Conservation (phyloP, 2,888 invertebrate species). For the Clunio marinus region DNA sequence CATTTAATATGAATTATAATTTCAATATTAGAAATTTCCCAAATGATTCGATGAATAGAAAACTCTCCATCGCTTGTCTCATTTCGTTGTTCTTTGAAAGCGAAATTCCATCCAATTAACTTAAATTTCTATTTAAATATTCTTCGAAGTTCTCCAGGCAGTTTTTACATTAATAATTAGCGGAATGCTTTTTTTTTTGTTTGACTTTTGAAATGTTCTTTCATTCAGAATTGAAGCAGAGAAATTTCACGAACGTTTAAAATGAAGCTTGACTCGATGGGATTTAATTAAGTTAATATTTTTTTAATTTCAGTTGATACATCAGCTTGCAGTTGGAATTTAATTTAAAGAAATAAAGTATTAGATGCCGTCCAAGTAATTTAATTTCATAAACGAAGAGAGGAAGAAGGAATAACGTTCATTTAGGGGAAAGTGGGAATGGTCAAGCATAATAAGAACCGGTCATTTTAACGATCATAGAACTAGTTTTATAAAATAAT, state of each 20-base stretch:
- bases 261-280: background rate
- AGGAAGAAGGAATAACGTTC: background rate
- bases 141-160: slow-evolving; percentile 27
- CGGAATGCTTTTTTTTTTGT: background rate
- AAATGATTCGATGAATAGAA: background rate
- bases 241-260: background rate
- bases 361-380: background rate
- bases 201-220: background rate
- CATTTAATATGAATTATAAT: background rate
- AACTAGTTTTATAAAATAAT: background rate
- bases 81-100: background rate
- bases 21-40: background rate
- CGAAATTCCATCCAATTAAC: slow-evolving; percentile 20
- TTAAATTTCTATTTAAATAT: slow-evolving; percentile 28
- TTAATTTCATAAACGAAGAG: background rate
- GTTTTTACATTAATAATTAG: slow-evolving; percentile 34
- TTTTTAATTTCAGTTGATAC: too few species aligned
- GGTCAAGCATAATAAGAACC: background rate
- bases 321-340: background rate
- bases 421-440: background rate
- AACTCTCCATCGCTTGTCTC: background rate
- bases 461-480: slow-evolving; percentile 3
- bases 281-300: slow-evolving; percentile 38
- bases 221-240: too few species aligned
- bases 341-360: slow-evolving; percentile 2